phyloP scores from a whole-genome alignment of 2,888 invertebrate species.

The Luperina testacea region DNA sequence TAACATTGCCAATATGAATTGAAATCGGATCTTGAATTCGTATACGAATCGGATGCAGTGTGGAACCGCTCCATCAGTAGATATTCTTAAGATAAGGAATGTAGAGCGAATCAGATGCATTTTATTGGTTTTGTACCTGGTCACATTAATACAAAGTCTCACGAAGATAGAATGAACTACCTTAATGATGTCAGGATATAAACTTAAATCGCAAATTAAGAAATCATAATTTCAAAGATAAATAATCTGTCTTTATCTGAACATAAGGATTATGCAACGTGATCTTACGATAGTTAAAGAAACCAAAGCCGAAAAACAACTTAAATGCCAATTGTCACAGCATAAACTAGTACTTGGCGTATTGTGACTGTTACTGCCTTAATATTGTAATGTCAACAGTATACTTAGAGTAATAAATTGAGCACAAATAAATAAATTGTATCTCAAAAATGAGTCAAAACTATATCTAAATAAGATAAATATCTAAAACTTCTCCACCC shows the following conservation, averaged over 20 bases:
- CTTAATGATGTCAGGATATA: neutral
- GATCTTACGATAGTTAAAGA: neutral
- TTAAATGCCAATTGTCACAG: neutral
- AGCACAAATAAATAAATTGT: neutral
- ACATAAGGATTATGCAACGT: neutral
- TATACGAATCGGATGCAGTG: no score
- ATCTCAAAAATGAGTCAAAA: neutral
- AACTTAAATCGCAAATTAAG: neutral
- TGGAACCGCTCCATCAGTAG: neutral
- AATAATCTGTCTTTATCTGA: neutral
- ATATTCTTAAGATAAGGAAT: no score
- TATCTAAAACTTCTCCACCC: conserved; percentile 66
- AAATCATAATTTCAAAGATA: conserved; percentile 5
- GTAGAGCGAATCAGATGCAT: neutral
- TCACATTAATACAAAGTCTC: neutral
- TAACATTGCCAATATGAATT: neutral
- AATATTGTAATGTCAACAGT: no score
- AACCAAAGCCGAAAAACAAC: neutral
- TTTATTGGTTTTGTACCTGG: neutral
- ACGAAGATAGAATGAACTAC: neutral
- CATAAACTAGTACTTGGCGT: no score
- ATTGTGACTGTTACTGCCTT: no score
- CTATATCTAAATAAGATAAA: neutral
- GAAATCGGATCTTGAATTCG: no score
- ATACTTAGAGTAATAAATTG: no score